Evolutionary conservation across 2,797 vertebrate species (phyloP).

Genomic region (Phrynocephalus forsythii): DNA sequence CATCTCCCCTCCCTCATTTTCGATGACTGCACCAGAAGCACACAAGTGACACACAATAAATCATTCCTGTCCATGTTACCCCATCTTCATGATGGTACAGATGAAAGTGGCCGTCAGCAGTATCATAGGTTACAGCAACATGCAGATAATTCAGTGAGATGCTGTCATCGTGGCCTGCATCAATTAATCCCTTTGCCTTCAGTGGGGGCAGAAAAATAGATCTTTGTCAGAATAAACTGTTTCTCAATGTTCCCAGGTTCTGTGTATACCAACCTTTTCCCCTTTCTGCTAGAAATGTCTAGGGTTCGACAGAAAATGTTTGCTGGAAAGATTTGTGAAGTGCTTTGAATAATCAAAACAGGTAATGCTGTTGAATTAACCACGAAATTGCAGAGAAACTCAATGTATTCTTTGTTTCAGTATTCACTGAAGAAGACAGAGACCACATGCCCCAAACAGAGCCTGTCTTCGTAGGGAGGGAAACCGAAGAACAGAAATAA

Average conservation of each 20-base stretch:
- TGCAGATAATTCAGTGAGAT: background rate
- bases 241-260: background rate
- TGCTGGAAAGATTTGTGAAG: background rate
- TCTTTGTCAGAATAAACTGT: background rate
- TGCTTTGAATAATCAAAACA: background rate
- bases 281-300: background rate
- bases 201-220: background rate
- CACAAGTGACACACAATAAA: background rate
- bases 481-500: too few species aligned
- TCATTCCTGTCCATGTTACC: too few species aligned
- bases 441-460: too few species aligned
- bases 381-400: background rate
- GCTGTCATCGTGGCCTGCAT: too few species aligned
- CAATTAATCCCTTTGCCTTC: background rate
- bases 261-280: background rate
- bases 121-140: background rate
- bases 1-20: background rate
- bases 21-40: background rate
- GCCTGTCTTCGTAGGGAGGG: too few species aligned
- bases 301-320: background rate
- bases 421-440: too few species aligned
- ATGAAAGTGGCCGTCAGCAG: background rate
- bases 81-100: too few species aligned
- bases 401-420: too few species aligned
- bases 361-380: background rate